Conservation (phyloP, 2,888 invertebrate genomes). For the Orgyia antiqua region DNA sequence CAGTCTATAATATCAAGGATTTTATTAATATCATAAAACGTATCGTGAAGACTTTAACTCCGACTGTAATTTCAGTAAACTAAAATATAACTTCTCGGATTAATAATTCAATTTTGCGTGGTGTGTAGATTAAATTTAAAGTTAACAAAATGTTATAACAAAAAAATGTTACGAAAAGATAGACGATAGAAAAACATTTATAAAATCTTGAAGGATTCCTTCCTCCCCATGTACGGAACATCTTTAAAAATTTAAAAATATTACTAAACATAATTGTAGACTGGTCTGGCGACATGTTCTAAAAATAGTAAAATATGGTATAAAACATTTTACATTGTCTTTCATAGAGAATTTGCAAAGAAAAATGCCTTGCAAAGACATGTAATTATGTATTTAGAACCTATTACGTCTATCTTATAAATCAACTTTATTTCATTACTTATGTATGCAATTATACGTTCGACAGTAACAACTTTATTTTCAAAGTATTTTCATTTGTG, state of each 20-base stretch:
- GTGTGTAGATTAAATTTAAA: slow-evolving; percentile 48
- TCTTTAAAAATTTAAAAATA: slow-evolving; percentile 38
- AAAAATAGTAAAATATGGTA: neutral
- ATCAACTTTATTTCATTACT: slow-evolving; percentile 17
- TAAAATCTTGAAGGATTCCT: slow-evolving; percentile 33
- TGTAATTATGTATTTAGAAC: slow-evolving; percentile 34
- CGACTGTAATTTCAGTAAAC: slow-evolving; percentile 44
- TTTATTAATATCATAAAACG: slow-evolving; percentile 35
- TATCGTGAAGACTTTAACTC: slow-evolving; percentile 48
- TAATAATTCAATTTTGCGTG: slow-evolving; percentile 44
- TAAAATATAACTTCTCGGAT: slow-evolving; percentile 53
- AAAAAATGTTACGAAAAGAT: slow-evolving; percentile 34
- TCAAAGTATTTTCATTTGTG: too few relatives aligned
- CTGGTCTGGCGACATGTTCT: slow-evolving; percentile 22
- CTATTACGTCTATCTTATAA: slow-evolving; percentile 29
- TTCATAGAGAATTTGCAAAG: too few relatives aligned
- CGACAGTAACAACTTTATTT: too few relatives aligned
- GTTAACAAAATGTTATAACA: slow-evolving; percentile 46
- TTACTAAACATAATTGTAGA: slow-evolving; percentile 38
- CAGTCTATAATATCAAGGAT: slow-evolving; percentile 46
- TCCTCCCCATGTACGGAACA: slow-evolving; percentile 53
- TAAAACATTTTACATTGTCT: too few relatives aligned
- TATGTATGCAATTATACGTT: too few relatives aligned
- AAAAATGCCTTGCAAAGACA: slow-evolving; percentile 13
- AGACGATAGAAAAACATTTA: slow-evolving; percentile 42